Conservation (phyloP, 2,113 vertebrate genomes). For the Callipepla squamata region DNA sequence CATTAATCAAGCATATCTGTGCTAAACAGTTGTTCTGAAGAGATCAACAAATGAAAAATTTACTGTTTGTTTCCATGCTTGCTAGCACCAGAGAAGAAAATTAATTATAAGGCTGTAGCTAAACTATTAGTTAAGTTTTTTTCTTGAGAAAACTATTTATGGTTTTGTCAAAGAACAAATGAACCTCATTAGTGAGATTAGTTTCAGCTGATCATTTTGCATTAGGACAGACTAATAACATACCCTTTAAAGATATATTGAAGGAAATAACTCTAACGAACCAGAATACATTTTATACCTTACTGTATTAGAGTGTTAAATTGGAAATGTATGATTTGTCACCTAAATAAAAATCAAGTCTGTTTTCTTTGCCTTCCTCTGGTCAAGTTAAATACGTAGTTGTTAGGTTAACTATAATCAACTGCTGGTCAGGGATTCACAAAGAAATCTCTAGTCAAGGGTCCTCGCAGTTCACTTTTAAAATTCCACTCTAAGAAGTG, state of each 20-base stretch:
- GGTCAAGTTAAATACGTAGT: not conserved
- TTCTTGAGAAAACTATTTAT: conserved; percentile 77
- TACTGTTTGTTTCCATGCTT: conserved; percentile 79
- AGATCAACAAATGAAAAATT: conserved; percentile 84
- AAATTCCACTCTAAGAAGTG: not conserved
- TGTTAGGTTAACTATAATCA: not conserved
- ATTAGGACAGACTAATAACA: conserved; percentile 71
- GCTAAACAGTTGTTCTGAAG: conserved; percentile 80
- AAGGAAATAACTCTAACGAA: conserved; percentile 62
- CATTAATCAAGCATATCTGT: conserved; percentile 88
- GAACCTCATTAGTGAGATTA: conserved; percentile 83
- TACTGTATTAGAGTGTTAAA: conserved; percentile 47
- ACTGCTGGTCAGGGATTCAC: not conserved
- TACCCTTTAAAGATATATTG: conserved; percentile 58
- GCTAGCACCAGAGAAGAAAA: conserved; percentile 73
- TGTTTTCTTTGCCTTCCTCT: not conserved
- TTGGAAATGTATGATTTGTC: conserved; percentile 20
- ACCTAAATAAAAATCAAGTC: not conserved
- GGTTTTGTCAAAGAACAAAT: conserved; percentile 81
- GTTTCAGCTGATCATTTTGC: conserved; percentile 77
- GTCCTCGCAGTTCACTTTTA: not conserved
- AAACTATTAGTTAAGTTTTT: conserved; percentile 79
- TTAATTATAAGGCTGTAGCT: conserved; percentile 76
- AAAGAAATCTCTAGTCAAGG: not conserved
- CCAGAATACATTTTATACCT: conserved; percentile 45